Conservation (phyloP, 1,140 invertebrate genomes). For the Triops longicaudatus region DNA sequence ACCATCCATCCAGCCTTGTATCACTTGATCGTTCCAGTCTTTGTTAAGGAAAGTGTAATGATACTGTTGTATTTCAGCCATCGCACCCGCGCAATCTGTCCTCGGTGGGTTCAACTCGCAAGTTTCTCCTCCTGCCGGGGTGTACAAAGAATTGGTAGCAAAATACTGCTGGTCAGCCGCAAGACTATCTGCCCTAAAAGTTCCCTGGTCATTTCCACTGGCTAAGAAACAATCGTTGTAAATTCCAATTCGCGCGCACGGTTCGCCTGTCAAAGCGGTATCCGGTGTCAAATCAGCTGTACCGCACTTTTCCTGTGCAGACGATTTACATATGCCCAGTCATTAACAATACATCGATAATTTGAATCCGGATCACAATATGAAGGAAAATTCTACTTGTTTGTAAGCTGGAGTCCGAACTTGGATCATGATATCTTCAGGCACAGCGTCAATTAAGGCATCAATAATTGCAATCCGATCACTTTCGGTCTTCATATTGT, state of each 20-base stretch:
- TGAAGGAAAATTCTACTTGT: slow-evolving; percentile 25
- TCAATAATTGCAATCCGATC: slow-evolving; percentile 1
- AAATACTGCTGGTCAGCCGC: not conserved
- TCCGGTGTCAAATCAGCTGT: not conserved
- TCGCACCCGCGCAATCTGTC: slow-evolving; percentile 15
- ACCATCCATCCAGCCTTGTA: not conserved
- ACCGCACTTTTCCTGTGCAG: not conserved
- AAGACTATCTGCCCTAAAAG: not conserved
- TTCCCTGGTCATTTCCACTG: not conserved
- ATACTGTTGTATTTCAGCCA: not conserved
- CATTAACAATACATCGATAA: not conserved
- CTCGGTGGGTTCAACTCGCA: not conserved
- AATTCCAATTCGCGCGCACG: slow-evolving; percentile 17
- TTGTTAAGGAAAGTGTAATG: slow-evolving; percentile 22
- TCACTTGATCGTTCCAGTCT: slow-evolving; percentile 19
- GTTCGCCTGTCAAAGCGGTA: not conserved
- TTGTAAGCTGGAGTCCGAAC: not conserved
- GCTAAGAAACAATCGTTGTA: slow-evolving; percentile 28
- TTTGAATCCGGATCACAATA: not conserved
- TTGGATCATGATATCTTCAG: slow-evolving; percentile 17
- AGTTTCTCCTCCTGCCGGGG: slow-evolving; percentile 23
- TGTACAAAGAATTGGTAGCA: not conserved
- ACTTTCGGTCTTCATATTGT: slow-evolving; percentile 12
- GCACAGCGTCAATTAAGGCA: slow-evolving; percentile 20
- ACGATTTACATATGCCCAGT: not conserved